phyloP scores from a whole-genome alignment of 1,140 invertebrate genomes.

The Diabrotica undecimpunctata region DNA sequence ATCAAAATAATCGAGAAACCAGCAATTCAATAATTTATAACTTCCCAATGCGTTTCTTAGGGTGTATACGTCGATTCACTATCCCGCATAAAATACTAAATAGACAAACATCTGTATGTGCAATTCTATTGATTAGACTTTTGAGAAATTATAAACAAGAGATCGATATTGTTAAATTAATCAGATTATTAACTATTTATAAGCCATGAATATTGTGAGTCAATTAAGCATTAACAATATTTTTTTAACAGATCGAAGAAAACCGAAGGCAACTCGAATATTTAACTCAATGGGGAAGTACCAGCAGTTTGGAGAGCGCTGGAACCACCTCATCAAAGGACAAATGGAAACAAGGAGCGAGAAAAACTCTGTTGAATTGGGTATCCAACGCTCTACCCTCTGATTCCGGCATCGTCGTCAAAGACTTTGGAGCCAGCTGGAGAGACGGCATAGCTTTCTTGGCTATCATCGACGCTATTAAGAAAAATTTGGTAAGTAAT shows the following conservation, averaged over 20 bases:
- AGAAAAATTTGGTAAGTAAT: slow-evolving; percentile 82
- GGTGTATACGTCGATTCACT: no score
- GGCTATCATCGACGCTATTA: slow-evolving; percentile 92
- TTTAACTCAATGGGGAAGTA: slow-evolving; percentile 75
- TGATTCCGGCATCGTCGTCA: slow-evolving; percentile 81
- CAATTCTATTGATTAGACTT: no score
- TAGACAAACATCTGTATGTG: no score
- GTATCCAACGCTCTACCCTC: slow-evolving; percentile 90
- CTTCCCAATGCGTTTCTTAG: no score
- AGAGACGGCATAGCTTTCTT: slow-evolving; percentile 95
- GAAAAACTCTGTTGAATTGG: slow-evolving; percentile 91
- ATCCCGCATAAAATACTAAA: no score
- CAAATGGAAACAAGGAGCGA: slow-evolving; percentile 82
- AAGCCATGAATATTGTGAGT: no score
- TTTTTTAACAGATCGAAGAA: slow-evolving; percentile 80
- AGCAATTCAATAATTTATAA: no score
- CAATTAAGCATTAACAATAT: no score
- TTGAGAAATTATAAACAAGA: no score
- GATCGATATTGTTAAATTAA: no score
- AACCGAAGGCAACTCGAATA: slow-evolving; percentile 87
- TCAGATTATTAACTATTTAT: no score
- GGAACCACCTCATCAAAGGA: slow-evolving; percentile 67
- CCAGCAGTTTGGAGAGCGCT: slow-evolving; percentile 74
- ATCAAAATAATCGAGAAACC: no score
- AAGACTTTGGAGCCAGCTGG: slow-evolving; percentile 96